Evolutionary conservation across 2,797 vertebrate species (phyloP).

Genomic region (Arnoldichthys spilopterus): DNA sequence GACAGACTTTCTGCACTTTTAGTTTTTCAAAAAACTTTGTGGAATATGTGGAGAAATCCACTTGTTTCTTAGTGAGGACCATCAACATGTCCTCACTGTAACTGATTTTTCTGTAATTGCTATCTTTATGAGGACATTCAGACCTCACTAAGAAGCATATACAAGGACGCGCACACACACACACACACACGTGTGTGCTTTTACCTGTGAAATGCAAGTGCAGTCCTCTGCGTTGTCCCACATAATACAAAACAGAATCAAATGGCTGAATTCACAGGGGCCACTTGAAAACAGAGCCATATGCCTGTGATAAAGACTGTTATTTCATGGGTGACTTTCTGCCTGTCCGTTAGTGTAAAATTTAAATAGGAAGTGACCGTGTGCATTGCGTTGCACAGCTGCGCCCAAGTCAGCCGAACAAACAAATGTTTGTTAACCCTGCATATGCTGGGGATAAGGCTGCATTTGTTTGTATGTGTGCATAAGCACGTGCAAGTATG

Average conservation of each 20-base stretch:
- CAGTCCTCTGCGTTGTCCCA: background rate
- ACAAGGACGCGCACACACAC: too few species aligned
- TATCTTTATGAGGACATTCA: too few species aligned
- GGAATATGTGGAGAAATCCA: too few species aligned
- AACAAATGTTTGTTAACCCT: constrained; percentile 56
- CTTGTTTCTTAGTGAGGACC: too few species aligned
- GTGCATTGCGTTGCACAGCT: constrained; percentile 47
- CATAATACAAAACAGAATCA: background rate
- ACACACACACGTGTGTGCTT: background rate
- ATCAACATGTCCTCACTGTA: too few species aligned
- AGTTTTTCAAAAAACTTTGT: too few species aligned
- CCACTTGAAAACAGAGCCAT: background rate
- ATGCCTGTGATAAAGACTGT: background rate
- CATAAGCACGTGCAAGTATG: background rate
- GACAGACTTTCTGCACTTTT: too few species aligned
- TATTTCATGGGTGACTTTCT: background rate
- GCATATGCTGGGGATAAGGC: constrained; percentile 1
- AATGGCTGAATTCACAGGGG: background rate
- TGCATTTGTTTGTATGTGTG: background rate
- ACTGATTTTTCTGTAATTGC: too few species aligned
- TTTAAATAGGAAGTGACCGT: constrained; percentile 31
- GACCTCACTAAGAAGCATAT: too few species aligned
- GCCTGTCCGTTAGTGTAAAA: constrained; percentile 57
- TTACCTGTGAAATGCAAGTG: constrained; percentile 5
- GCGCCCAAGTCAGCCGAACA: constrained; percentile 36